A percentile compares a stretch with the other conserved stretches of the same genome.
These are phyloP conservation scores for Aphidius gifuensis DNA, from an alignment of 1,140 invertebrate genomes.

Conservation along the genomic window DNA sequence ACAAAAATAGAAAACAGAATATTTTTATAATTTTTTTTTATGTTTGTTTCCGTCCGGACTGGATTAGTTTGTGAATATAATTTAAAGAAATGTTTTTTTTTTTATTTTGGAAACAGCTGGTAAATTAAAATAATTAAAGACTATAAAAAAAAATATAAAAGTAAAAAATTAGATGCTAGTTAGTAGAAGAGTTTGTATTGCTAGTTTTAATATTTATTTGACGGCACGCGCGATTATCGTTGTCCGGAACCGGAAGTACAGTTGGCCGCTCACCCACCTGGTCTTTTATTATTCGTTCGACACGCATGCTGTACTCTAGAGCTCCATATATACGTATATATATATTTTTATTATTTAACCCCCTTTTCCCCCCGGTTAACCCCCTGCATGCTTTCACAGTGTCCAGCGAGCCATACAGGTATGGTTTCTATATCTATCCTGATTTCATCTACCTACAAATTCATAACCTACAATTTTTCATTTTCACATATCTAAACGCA, in stretches of 20 bases:
- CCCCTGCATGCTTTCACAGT: constrained; percentile 16
- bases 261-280: constrained; percentile 53
- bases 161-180: constrained; percentile 8
- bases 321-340: neutral
- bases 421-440: constrained; percentile 1
- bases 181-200: constrained; percentile 7
- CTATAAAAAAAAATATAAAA: neutral
- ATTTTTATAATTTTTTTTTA: no score
- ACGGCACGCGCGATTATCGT: constrained; percentile 48
- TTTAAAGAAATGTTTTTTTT: no score
- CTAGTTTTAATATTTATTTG: constrained; percentile 9
- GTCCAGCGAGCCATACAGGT: constrained; percentile 13
- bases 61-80: no score
- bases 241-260: constrained; percentile 52
- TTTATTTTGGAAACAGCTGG: no score
- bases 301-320: constrained; percentile 4
- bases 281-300: constrained; percentile 35
- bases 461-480: neutral
- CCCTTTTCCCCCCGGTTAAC: neutral
- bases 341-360: neutral
- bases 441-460: neutral
- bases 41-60: no score
- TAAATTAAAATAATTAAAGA: constrained; percentile 5
- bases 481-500: neutral
- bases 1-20: no score